Conservation (phyloP, 2,888 invertebrate species). For the Drosophila stalkeri region DNA sequence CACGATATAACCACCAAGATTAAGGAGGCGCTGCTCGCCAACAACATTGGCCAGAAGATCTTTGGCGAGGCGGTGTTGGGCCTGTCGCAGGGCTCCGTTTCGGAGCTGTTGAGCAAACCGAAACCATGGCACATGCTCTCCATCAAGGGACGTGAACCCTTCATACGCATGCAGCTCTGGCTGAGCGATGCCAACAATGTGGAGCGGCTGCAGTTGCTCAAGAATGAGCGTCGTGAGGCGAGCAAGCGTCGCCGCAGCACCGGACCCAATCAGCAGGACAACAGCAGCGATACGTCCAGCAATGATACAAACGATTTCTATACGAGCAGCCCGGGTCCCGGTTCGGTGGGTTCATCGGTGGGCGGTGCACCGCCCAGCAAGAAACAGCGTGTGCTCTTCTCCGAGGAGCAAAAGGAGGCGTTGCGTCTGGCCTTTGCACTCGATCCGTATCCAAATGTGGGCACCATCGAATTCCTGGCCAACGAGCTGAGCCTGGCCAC, state of each 20-base stretch:
- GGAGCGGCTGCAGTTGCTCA: slow-evolving; percentile 95
- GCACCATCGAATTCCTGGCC: slow-evolving; percentile 97
- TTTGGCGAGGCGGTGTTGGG: slow-evolving; percentile 99
- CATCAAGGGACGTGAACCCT: slow-evolving; percentile 98
- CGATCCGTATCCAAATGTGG: slow-evolving; percentile 98
- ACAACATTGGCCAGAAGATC: slow-evolving; percentile 99
- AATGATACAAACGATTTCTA: slow-evolving; percentile 96
- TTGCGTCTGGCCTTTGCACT: slow-evolving; percentile 96
- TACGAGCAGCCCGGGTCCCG: slow-evolving; percentile 92
- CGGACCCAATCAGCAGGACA: slow-evolving; percentile 92
- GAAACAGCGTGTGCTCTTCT: slow-evolving; percentile 97
- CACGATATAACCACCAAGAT: slow-evolving; percentile 98
- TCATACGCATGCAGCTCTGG: slow-evolving; percentile 98
- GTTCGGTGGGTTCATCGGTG: slow-evolving; percentile 85
- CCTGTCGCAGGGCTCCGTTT: slow-evolving; percentile 98
- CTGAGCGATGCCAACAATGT: slow-evolving; percentile 97
- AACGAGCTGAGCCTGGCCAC: slow-evolving; percentile 95
- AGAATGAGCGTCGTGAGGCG: slow-evolving; percentile 95
- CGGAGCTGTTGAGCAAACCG: slow-evolving; percentile 98
- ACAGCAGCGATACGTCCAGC: slow-evolving; percentile 94
- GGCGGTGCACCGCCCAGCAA: slow-evolving; percentile 94
- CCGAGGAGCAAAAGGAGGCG: slow-evolving; percentile 99
- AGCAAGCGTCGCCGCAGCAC: slow-evolving; percentile 95
- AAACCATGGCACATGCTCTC: slow-evolving; percentile 99
- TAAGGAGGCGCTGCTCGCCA: slow-evolving; percentile 97